Conservation (phyloP, 2,113 vertebrate species). For the Odontesthes bonariensis region DNA sequence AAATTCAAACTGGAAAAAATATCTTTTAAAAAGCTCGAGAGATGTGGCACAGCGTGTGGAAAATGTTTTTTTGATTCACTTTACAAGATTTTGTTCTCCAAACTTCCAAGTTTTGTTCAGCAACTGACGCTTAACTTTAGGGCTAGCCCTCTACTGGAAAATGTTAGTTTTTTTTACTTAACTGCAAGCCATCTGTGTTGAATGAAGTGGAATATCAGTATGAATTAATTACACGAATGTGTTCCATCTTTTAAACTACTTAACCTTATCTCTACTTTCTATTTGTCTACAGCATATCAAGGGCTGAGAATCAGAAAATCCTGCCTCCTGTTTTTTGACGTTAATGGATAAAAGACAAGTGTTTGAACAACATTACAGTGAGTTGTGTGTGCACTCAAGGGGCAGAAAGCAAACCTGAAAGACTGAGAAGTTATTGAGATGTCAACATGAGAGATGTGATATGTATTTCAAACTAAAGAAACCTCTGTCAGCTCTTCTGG, state of each 20-base stretch:
- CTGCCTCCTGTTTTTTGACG: background rate
- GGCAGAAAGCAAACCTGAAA: background rate
- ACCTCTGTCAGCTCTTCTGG: background rate
- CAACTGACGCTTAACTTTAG: conserved; percentile 42
- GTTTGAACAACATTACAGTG: background rate
- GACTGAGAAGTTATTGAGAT: background rate
- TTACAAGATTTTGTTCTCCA: conserved; percentile 23
- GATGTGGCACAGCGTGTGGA: conserved; percentile 35
- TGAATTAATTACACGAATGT: conserved; percentile 19
- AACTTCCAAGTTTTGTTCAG: conserved; percentile 35
- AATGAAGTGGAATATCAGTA: background rate
- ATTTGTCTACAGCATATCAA: conserved; percentile 17
- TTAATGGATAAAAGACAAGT: background rate
- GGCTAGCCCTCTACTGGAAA: conserved; percentile 21
- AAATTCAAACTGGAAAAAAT: conserved; percentile 51
- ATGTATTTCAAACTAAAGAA: background rate
- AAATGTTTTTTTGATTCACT: conserved; percentile 40
- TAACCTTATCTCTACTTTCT: background rate
- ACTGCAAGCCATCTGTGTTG: conserved; percentile 1
- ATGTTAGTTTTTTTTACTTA: background rate
- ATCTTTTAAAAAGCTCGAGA: conserved; percentile 46
- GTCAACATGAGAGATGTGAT: background rate
- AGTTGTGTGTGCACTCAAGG: rapidly evolving
- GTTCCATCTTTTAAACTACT: conserved; percentile 1
- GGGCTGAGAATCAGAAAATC: background rate